Evolutionary conservation across 1,140 invertebrate species (phyloP), one percentile per base, ranked within the genome.

Genomic region (Diabrotica virgifera): DNA sequence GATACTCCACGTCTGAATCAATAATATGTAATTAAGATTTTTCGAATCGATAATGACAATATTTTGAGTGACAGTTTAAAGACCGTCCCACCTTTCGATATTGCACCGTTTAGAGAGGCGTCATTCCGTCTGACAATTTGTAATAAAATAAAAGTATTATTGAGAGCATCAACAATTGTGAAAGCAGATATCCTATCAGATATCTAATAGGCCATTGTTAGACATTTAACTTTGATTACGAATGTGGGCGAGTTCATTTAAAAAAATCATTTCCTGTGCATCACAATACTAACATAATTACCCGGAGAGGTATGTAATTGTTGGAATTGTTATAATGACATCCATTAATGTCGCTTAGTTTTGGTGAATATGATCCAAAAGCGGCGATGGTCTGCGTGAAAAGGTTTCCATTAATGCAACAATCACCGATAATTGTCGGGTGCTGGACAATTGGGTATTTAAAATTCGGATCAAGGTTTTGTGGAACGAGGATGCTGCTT

Each of bases 221-320:
- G 73, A 75, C 74, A 74, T 76, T 77, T 77, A 77, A 73, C 73
- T 75, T 72, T 75, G 76, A 76, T 77, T 76, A 75, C 67, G 69
- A 58, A 77, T 77, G 76, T 77, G 76, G 76, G 76, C 74, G 74
- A 76, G 76, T 74, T 72, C 72, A 69, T 77, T 77, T 71, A 68
- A 75, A 76, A 76, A 75, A 75, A 62, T 76, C 76, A 76, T 77
- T 77, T 77, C 76, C 76, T 77, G 76, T 77, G 65, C 71, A 36
- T 70, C 64, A 69, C 76, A 72, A 77, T 75, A 72, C 75, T 72
- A 74, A 62, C 71, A 77, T 77, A 77, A 77, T 77, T 77, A 77
- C 76, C 74, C 76, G 74, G 74, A 75, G 74, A 71, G 67, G 52
- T 53, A 75, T 77, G 40, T 46, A 46, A 46, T 46, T 46, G 40